Conservation (phyloP, 92 coral and sea anemone genomes). For the Zoanthus solanderi region DNA sequence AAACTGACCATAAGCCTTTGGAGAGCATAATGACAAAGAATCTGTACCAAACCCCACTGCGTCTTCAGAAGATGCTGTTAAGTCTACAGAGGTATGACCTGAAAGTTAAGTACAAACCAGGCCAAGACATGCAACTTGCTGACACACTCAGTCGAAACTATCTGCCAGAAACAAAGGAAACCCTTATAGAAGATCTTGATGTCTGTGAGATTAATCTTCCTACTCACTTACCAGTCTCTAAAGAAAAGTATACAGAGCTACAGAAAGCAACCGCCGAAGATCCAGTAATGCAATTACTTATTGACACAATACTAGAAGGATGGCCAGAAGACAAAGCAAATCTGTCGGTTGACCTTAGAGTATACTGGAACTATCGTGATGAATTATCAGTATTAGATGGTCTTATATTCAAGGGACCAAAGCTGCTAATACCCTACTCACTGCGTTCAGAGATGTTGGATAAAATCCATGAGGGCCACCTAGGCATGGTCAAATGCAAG, state of each 20-base stretch:
- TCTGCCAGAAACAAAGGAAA: constrained; percentile 43
- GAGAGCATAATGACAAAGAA: constrained; percentile 26
- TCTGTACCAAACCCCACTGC: constrained; percentile 33
- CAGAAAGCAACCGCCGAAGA: constrained; percentile 57
- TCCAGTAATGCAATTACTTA: constrained; percentile 41
- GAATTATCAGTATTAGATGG: constrained; percentile 24
- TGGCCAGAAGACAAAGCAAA: constrained; percentile 49
- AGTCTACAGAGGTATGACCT: constrained; percentile 50
- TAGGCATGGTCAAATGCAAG: constrained; percentile 5
- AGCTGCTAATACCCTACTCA: constrained; percentile 20
- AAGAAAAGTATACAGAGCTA: constrained; percentile 41
- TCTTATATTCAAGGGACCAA: constrained; percentile 34
- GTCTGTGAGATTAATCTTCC: constrained; percentile 49
- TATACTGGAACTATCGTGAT: constrained; percentile 37
- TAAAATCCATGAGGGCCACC: constrained; percentile 27
- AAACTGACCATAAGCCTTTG: constrained; percentile 24
- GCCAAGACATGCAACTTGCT: constrained; percentile 45
- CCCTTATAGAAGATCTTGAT: constrained; percentile 49
- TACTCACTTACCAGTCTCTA: constrained; percentile 45
- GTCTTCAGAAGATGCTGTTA: constrained; percentile 46
- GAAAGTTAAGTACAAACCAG: constrained; percentile 44
- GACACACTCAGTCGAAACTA: constrained; percentile 57
- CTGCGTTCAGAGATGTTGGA: constrained; percentile 29
- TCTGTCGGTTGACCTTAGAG: constrained; percentile 25
- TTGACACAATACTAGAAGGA: constrained; percentile 40